Evolutionary conservation across 2,888 invertebrate species (phyloP).

Genomic region (Dione vanillae): DNA sequence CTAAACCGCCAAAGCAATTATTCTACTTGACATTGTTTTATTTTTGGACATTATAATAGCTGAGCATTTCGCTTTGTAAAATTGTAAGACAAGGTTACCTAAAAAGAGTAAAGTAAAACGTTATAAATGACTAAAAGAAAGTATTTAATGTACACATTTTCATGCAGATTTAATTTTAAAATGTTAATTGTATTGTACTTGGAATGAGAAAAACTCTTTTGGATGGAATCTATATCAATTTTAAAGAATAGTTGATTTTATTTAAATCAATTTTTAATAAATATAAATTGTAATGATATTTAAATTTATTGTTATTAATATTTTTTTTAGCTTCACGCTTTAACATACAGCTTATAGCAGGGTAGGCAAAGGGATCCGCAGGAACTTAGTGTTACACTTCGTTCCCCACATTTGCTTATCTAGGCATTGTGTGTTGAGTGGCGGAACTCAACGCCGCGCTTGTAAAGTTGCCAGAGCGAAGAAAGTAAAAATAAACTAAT

Average conservation of each 20-base stretch:
- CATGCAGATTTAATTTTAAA: background rate
- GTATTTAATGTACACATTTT: background rate
- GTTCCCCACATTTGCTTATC: too few species aligned
- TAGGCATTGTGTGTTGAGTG: too few species aligned
- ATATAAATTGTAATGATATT: too few species aligned
- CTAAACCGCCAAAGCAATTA: background rate
- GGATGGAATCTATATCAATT: too few species aligned
- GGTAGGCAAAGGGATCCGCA: too few species aligned
- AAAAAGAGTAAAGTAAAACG: background rate
- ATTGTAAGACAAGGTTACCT: slow-evolving; percentile 1
- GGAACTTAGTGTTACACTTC: too few species aligned
- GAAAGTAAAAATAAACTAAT: too few species aligned
- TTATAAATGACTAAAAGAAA: background rate
- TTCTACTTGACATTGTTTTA: slow-evolving; percentile 14
- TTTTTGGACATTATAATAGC: slow-evolving; percentile 1
- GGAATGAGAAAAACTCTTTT: background rate
- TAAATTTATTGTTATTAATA: background rate
- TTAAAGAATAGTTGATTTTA: too few species aligned
- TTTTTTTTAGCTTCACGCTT: background rate
- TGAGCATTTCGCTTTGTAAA: background rate
- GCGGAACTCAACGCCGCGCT: too few species aligned
- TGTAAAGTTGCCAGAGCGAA: too few species aligned
- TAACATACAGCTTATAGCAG: too few species aligned
- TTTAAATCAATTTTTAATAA: too few species aligned
- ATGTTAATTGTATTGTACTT: background rate